Conservation (phyloP, 2,797 vertebrate genomes). For the Sebastes minor region DNA sequence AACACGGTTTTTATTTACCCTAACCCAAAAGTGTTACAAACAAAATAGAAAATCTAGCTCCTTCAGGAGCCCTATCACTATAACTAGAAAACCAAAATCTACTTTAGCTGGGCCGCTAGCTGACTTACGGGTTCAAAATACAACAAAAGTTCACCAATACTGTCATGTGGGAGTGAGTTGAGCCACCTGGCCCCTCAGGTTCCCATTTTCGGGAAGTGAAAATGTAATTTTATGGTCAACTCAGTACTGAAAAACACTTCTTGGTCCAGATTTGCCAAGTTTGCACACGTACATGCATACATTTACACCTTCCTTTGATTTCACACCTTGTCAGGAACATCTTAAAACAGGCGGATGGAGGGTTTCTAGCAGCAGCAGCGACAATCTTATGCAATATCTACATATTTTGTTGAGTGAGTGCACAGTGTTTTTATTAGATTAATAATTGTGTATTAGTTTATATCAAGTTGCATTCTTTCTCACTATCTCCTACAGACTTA, state of each 20-base stretch:
- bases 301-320: constrained; percentile 4
- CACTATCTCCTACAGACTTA: not conserved
- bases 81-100: not conserved
- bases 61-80: not conserved
- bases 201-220: not conserved
- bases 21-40: not conserved
- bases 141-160: not conserved
- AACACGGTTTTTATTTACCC: not conserved
- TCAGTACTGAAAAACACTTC: not conserved
- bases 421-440: not conserved
- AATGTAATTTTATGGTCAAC: not conserved
- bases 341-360: not conserved
- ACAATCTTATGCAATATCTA: not conserved
- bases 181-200: not conserved
- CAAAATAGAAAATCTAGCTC: not conserved
- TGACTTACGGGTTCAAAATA: not conserved
- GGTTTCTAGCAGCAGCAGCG: not conserved
- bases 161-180: no score
- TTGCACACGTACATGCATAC: not conserved
- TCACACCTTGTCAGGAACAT: not conserved
- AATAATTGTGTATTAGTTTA: not conserved
- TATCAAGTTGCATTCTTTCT: not conserved
- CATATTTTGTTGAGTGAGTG: not conserved
- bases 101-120: not conserved
- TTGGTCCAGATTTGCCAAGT: not conserved